Percentiles rank a stretch among this genome's conserved stretches.
These are phyloP conservation scores for Iselma pallidipennis DNA, from an alignment of 2,888 invertebrate species.

Conservation along the genomic window DNA sequence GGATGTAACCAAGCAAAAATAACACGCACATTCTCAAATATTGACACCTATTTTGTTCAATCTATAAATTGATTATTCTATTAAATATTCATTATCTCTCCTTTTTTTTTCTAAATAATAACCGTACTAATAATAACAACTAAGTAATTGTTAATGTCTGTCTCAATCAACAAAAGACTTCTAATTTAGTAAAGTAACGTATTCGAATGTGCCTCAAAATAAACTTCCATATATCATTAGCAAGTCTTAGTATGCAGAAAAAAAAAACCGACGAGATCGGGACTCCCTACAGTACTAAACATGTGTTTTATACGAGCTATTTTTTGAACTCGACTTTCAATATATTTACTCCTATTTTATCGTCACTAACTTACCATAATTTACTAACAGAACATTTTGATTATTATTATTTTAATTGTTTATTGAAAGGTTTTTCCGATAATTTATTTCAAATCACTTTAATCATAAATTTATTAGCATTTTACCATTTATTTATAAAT, in stretches of 20 bases:
- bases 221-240: constrained; percentile 38
- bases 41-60: not conserved
- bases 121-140: not conserved
- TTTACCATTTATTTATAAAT: not conserved
- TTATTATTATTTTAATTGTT: constrained; percentile 18
- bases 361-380: constrained; percentile 22
- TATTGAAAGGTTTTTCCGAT: constrained; percentile 6
- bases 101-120: not conserved
- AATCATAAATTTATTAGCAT: not conserved
- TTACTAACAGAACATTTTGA: constrained; percentile 16
- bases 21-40: constrained; percentile 6
- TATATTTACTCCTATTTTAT: constrained; percentile 25
- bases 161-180: constrained; percentile 36
- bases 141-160: not conserved
- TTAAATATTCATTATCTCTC: not conserved
- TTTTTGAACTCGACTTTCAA: constrained; percentile 23
- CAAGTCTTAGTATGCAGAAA: constrained; percentile 13
- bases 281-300: constrained; percentile 22
- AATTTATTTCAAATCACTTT: constrained; percentile 5
- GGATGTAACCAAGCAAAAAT: constrained; percentile 13
- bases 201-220: constrained; percentile 38
- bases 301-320: constrained; percentile 26
- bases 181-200: constrained; percentile 37
- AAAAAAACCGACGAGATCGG: constrained; percentile 17
- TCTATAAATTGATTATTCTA: not conserved